Percentiles rank a stretch among this genome's conserved stretches.
These are phyloP conservation scores for Chesias legatella DNA, from an alignment of 2,888 invertebrate genomes.

Conservation along the genomic window DNA sequence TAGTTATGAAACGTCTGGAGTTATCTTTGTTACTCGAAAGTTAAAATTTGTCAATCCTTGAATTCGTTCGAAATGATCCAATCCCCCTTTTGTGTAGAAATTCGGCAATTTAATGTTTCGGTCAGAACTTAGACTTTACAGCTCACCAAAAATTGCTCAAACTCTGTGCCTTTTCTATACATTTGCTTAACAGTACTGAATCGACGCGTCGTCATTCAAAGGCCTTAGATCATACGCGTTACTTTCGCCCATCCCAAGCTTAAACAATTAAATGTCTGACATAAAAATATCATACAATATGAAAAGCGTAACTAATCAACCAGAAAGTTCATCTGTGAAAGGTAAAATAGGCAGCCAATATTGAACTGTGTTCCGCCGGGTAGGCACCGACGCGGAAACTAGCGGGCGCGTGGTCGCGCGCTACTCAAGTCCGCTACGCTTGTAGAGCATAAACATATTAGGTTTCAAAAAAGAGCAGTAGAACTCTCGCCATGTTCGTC, in stretches of 20 bases:
- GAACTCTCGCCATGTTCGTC: too few species aligned
- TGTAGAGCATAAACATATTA: conserved; percentile 11
- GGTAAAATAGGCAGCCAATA: conserved; percentile 23
- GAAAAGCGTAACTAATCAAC: conserved; percentile 3
- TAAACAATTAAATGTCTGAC: too few species aligned
- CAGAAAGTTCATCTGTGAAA: conserved; percentile 11
- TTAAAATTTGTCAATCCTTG: conserved; percentile 27
- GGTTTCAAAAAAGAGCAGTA: conserved; percentile 4
- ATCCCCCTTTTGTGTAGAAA: conserved; percentile 17
- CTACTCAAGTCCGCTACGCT: conserved; percentile 9
- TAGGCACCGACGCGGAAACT: conserved; percentile 24
- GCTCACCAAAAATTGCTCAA: conserved; percentile 14
- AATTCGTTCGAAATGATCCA: conserved; percentile 18
- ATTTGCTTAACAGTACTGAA: conserved; percentile 5
- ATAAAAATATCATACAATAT: not conserved
- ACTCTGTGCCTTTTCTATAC: conserved; percentile 1
- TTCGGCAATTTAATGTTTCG: conserved; percentile 19
- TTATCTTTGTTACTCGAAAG: conserved; percentile 16
- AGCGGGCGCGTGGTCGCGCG: conserved; percentile 16
- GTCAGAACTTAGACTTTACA: conserved; percentile 20
- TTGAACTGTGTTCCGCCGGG: conserved; percentile 26
- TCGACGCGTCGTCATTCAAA: not conserved
- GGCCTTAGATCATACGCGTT: not conserved
- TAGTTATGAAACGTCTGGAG: conserved; percentile 24
- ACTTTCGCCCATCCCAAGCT: too few species aligned